Evolutionary conservation across 1,140 invertebrate genomes (phyloP).

Genomic region (Episyrphus balteatus): DNA sequence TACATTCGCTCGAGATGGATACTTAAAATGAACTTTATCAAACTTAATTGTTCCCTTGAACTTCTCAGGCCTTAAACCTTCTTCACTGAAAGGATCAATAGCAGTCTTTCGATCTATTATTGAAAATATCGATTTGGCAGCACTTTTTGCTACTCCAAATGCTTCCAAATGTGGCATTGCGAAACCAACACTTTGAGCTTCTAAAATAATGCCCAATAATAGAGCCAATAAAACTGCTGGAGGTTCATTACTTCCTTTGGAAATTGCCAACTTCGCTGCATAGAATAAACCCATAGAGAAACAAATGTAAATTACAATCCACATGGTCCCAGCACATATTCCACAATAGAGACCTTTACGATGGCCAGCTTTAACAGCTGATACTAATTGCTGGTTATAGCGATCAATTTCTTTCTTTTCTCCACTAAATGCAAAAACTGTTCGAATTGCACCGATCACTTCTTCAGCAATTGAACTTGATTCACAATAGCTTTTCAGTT

Average conservation of each 20-base stretch:
- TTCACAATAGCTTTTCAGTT: conserved; percentile 58
- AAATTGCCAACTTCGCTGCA: conserved; percentile 58
- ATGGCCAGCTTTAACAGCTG: conserved; percentile 44
- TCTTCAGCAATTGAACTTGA: conserved; percentile 69
- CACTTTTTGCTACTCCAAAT: conserved; percentile 64
- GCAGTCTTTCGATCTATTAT: conserved; percentile 60
- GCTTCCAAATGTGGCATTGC: conserved; percentile 65
- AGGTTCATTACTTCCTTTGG: conserved; percentile 44
- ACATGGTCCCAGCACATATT: conserved; percentile 62
- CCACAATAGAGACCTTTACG: conserved; percentile 62
- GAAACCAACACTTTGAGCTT: conserved; percentile 69
- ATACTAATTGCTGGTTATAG: conserved; percentile 45
- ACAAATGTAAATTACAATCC: conserved; percentile 69
- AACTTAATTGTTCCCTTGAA: conserved; percentile 61
- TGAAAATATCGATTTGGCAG: conserved; percentile 63
- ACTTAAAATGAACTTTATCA: conserved; percentile 63
- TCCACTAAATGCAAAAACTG: conserved; percentile 74
- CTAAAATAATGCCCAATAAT: conserved; percentile 65
- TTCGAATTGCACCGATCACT: conserved; percentile 60
- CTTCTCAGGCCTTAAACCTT: conserved; percentile 46
- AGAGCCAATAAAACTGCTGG: conserved; percentile 34
- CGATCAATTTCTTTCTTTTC: conserved; percentile 63
- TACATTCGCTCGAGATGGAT: conserved; percentile 67
- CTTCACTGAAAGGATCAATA: conserved; percentile 54
- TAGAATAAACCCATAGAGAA: conserved; percentile 79